Conservation (phyloP, 2,797 vertebrate species). For the Micropoecilia bifurca region DNA sequence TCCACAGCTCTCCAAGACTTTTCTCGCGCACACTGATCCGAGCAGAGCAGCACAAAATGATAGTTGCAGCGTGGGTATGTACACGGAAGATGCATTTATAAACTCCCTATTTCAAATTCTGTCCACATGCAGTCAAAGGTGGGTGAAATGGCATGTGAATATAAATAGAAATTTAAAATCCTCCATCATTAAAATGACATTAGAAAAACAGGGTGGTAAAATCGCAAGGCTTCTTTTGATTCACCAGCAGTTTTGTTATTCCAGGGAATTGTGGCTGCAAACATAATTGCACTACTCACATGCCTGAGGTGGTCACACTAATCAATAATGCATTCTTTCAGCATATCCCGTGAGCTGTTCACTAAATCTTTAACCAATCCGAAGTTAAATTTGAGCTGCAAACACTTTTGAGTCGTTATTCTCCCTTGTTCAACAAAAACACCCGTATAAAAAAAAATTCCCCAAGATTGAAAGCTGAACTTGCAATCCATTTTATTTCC, state of each 20-base stretch:
- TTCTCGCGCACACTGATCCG: slow-evolving; percentile 31
- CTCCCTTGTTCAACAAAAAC: not conserved
- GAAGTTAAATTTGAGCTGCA: slow-evolving; percentile 12
- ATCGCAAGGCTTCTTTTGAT: slow-evolving; percentile 30
- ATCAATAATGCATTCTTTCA: slow-evolving; percentile 57
- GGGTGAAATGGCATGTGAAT: slow-evolving; percentile 41
- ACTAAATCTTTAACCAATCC: slow-evolving; percentile 24
- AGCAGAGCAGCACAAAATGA: slow-evolving; percentile 46
- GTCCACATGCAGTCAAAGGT: slow-evolving; percentile 33
- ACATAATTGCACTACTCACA: slow-evolving; percentile 42
- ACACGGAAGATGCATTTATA: slow-evolving; percentile 32
- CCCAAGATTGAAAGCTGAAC: not conserved
- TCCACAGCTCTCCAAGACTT: slow-evolving; percentile 38
- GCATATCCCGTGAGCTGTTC: slow-evolving; percentile 21
- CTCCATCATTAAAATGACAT: not conserved
- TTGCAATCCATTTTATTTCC: not conserved
- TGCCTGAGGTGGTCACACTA: slow-evolving; percentile 24
- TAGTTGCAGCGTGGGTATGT: slow-evolving; percentile 4
- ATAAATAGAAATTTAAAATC: slow-evolving; percentile 17
- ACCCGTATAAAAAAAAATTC: not conserved
- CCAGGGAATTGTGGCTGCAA: slow-evolving; percentile 45
- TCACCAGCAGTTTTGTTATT: slow-evolving; percentile 25
- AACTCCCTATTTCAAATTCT: slow-evolving; percentile 13
- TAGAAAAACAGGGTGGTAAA: slow-evolving; percentile 5
- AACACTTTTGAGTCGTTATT: not conserved